Evolutionary conservation across 2,797 vertebrate genomes (phyloP).

Genomic region (Hydrophis major): DNA sequence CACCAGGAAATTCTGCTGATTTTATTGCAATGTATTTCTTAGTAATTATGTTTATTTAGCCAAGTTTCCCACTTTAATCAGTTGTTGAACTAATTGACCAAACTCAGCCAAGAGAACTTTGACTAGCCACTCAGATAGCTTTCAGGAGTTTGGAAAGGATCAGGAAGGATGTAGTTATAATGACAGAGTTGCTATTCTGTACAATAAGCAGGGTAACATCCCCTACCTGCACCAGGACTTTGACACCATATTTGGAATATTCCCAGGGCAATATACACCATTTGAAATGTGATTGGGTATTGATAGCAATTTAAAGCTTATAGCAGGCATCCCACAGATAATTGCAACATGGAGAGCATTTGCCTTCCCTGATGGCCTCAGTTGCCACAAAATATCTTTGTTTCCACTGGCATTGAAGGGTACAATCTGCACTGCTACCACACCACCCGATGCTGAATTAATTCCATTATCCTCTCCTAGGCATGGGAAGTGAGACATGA

Average conservation of each 20-base stretch:
- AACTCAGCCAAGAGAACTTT: background rate
- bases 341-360: background rate
- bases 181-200: background rate
- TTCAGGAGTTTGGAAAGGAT: background rate
- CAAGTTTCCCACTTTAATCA: background rate
- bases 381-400: background rate
- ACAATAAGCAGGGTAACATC: background rate
- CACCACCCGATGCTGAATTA: background rate
- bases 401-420: background rate
- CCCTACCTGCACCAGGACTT: background rate
- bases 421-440: background rate
- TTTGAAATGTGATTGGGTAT: constrained; percentile 10
- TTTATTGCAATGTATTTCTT: background rate
- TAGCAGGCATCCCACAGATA: background rate
- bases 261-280: constrained; percentile 7
- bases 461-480: background rate
- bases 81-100: background rate
- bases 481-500: background rate
- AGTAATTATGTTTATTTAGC: background rate
- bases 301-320: constrained; percentile 13
- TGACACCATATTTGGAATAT: constrained; percentile 8
- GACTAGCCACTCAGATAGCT: background rate
- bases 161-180: background rate
- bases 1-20: background rate
- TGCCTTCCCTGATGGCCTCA: background rate